phyloP scores from a whole-genome alignment of 2,797 vertebrate species.

The Thaleichthys pacificus region DNA sequence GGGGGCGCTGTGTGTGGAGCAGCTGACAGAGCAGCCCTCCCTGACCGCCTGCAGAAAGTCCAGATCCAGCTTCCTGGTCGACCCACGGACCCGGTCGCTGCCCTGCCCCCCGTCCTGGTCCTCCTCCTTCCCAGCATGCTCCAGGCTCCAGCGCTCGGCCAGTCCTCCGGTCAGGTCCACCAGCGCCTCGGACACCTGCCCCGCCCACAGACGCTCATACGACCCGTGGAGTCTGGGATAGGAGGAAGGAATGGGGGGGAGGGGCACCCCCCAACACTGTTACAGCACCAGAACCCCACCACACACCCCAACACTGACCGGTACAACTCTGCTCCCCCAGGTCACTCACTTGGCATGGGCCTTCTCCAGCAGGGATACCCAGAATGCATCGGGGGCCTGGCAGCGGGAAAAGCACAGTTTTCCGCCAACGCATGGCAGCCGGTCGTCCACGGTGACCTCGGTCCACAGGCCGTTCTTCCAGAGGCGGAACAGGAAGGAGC shows the following conservation, averaged over 20 bases:
- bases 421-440: conserved; percentile 86
- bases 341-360: conserved; percentile 90
- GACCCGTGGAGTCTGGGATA: conserved; percentile 83
- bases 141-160: conserved; percentile 86
- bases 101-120: conserved; percentile 27
- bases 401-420: conserved; percentile 92
- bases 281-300: neutral
- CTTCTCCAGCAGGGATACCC: conserved; percentile 95
- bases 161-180: conserved; percentile 92
- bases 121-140: conserved; percentile 44
- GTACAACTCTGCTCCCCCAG: neutral
- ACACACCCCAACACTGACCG: neutral
- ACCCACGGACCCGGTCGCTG: neutral
- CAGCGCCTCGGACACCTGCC: conserved; percentile 91
- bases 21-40: conserved; percentile 85
- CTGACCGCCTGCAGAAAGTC: conserved; percentile 78
- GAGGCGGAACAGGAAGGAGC: conserved; percentile 83
- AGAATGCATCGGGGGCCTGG: conserved; percentile 85
- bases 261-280: neutral
- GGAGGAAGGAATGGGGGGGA: neutral
- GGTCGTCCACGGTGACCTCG: conserved; percentile 88
- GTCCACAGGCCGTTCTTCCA: conserved; percentile 92
- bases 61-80: conserved; percentile 68
- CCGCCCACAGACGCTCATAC: conserved; percentile 92
- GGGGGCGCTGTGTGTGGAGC: conserved; percentile 81